Evolutionary conservation across 2,113 vertebrate species (phyloP), one percentile per base, ranked within the genome.

Genomic region (Cyanoramphus novaezelandiae): DNA sequence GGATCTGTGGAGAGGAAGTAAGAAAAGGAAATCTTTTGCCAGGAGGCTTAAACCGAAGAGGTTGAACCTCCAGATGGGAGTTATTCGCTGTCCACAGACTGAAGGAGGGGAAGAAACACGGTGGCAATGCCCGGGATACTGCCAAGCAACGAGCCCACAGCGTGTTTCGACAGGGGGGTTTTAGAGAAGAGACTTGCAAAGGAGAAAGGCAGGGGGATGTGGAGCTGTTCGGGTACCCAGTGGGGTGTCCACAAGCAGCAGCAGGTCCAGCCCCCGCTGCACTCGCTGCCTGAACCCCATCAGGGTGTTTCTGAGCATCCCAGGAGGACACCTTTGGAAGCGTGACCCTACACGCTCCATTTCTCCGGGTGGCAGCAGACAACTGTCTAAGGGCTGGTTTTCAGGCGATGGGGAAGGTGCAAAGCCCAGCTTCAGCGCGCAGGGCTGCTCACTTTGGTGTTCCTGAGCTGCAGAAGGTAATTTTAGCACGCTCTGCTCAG

Each of bases 1-100:
- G 21, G 62, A 69, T 90, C 83, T 86, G 68, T 25, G 83, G 74
- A 68, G 95, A 92, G 9, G 35, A 83, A 74, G 83, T 49, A 67
- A 77, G 88, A 83, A 89, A 91, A 88, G 83, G 65, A 68, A 71
- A 55, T 52, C 80, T 69, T 81, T 67, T 43, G 89, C 94, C 91
- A 95, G 80, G 19, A 94, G 76, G 86, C 60, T 83, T 86, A 88
- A 59, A 63, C 55, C 10, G 52, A 69, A 64, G 65, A 88, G 81
- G 15, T 68, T 77, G 47, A 35, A 50, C 74, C 90, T 93, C 91
- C 86, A 92, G 80, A 78, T 71, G 80, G 91, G 75, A 95, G 86
- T 13, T 64, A 68, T 79, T 78, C 71, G 47, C 0, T 64, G 76
- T 46, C 68, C 77, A 20, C 23, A 43, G 77, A 71, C 47, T 21